Percentiles rank a stretch among this genome's conserved stretches.
phyloP scores from a whole-genome alignment of 2,113 vertebrate genomes.

The Pantherophis guttatus region DNA sequence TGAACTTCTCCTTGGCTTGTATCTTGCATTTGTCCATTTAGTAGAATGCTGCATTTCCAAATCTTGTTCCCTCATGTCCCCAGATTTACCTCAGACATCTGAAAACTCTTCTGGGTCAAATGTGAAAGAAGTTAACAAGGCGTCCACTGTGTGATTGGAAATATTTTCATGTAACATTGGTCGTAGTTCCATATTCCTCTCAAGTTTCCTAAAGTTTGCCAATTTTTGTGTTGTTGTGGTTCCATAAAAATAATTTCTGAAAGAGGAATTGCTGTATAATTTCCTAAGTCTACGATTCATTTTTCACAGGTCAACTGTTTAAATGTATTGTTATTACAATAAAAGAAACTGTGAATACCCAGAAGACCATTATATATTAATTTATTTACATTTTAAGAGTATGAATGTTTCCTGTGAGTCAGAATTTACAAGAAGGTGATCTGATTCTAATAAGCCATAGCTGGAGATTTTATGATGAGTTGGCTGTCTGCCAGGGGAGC shows the following conservation, averaged over 20 bases:
- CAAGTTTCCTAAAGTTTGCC: neutral
- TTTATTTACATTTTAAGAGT: neutral
- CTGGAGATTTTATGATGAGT: neutral
- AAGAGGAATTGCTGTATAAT: neutral
- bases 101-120: neutral
- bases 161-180: neutral
- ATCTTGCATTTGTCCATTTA: no score
- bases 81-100: no score
- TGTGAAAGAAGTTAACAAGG: neutral
- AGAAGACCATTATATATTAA: neutral
- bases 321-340: neutral
- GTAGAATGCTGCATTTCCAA: no score
- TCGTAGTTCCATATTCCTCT: neutral
- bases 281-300: neutral
- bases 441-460: neutral
- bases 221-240: no score
- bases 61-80: no score
- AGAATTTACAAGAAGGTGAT: neutral
- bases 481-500: neutral
- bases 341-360: neutral
- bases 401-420: neutral
- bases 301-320: neutral
- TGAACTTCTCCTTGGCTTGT: no score
- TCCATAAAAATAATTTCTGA: neutral
- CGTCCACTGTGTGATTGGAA: neutral